Base-by-base conservation (phyloP, 1,140 invertebrate species). In the Macrobrachium rosenbergii region DNA sequence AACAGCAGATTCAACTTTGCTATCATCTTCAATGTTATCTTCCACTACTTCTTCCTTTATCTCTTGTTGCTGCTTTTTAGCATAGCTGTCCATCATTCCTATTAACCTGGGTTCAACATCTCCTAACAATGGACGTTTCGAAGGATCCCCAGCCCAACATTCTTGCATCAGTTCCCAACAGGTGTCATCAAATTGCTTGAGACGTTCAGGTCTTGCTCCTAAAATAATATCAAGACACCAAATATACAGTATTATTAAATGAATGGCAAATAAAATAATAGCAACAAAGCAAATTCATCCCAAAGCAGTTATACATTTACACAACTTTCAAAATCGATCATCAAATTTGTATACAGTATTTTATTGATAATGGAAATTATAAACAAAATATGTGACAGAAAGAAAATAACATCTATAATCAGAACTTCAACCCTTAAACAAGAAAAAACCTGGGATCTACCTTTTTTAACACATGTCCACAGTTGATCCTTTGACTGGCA, bases 401-500 rank as follows among this genome's bases (percentile, higher is more conserved):
- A 10, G 12, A 52, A 52, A 52, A 10, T 52, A 12, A 5, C 8
- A 52, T 12, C 7, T 52, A 52, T 12, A 52, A 52, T 10, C 8
- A 52, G 52, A 2, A 10, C 12, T 52, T 0, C 12, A 52, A 12
- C 6, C 12, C 7, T 8, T 52, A 52, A 52, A 52, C 52, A 52
- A 10, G 52, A 52, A 52, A 52, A 52, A 52, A 52, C 8, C 12
- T 52, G 52, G 2, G 28, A 90, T 81, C 90, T 92, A 97, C 96
- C 96, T 95, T 94, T 95, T 91, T 94, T 95, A 0, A 98, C 97
- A 91, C 94, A 95, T 72, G 92, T 96, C 96, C 96, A 98, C 0
- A 98, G 92, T 90, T 97, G 96, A 91, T 98, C 96, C 91, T 98
- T 98, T 89, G 96, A 97, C 90, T 95, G 94, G 92, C 97, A 98